Conservation (phyloP, 2,797 vertebrate species). For the Carcharodon carcharias region DNA sequence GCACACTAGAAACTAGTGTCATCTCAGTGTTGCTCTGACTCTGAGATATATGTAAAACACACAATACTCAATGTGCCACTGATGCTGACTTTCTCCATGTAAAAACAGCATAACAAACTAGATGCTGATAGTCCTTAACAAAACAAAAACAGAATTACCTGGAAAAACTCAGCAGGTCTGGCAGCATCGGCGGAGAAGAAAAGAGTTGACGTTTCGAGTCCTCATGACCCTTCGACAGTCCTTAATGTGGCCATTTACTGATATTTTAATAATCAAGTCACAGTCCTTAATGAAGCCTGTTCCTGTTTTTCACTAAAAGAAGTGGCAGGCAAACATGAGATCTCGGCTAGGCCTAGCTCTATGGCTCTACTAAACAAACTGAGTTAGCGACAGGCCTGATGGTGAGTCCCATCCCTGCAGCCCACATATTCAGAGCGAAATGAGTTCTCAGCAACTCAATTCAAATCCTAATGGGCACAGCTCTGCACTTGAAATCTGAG, state of each 20-base stretch:
- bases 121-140: neutral
- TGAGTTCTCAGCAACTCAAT: neutral
- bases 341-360: neutral
- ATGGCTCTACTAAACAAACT: neutral
- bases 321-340: neutral
- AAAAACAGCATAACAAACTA: neutral
- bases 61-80: neutral
- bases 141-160: too few species aligned
- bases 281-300: neutral
- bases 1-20: too few species aligned
- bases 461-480: conserved; percentile 27
- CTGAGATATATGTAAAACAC: too few species aligned
- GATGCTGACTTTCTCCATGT: neutral
- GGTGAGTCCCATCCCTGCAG: neutral
- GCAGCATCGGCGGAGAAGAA: too few species aligned
- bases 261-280: neutral
- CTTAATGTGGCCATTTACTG: neutral
- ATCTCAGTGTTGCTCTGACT: too few species aligned
- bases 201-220: too few species aligned
- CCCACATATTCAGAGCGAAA: neutral
- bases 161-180: too few species aligned
- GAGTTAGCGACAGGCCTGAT: neutral
- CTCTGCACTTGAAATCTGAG: neutral
- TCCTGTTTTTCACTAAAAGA: neutral
- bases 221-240: too few species aligned